These are phyloP conservation scores for Nymphalis io DNA, from an alignment of 1,140 invertebrate genomes.

Conservation along the genomic window DNA sequence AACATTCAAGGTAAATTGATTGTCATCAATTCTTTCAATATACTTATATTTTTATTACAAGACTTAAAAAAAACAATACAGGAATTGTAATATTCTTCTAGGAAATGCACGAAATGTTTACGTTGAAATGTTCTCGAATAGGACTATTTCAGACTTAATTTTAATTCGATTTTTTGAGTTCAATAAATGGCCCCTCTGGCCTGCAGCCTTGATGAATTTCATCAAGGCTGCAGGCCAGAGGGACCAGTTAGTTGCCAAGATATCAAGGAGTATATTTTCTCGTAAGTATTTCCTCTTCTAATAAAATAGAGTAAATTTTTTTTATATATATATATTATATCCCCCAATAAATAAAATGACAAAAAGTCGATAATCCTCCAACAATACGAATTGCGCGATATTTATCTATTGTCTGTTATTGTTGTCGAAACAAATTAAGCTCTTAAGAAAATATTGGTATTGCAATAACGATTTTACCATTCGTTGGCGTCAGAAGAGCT, in stretches of 20 bases:
- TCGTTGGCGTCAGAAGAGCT: slow-evolving; percentile 10
- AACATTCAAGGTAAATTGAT: no score
- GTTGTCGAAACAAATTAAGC: slow-evolving; percentile 30
- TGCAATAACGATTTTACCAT: slow-evolving; percentile 25
- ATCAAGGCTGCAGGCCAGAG: no score
- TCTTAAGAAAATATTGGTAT: slow-evolving; percentile 18
- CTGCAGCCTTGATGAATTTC: neutral
- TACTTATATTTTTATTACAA: no score
- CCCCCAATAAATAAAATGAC: neutral
- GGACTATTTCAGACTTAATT: neutral
- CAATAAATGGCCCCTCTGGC: neutral
- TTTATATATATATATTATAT: neutral
- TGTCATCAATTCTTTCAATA: no score
- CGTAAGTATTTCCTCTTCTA: slow-evolving; percentile 1
- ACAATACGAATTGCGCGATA: neutral
- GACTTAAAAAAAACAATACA: no score
- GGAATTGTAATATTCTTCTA: no score
- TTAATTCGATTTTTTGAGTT: neutral
- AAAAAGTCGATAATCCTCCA: neutral
- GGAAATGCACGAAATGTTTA: no score
- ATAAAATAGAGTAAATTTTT: neutral
- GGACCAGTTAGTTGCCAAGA: neutral
- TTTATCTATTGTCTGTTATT: slow-evolving; percentile 8
- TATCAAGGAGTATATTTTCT: neutral
- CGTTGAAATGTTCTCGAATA: no score